These are phyloP conservation scores for Phoxinus phoxinus DNA, from an alignment of 2,113 vertebrate genomes.

Conservation along the genomic window DNA sequence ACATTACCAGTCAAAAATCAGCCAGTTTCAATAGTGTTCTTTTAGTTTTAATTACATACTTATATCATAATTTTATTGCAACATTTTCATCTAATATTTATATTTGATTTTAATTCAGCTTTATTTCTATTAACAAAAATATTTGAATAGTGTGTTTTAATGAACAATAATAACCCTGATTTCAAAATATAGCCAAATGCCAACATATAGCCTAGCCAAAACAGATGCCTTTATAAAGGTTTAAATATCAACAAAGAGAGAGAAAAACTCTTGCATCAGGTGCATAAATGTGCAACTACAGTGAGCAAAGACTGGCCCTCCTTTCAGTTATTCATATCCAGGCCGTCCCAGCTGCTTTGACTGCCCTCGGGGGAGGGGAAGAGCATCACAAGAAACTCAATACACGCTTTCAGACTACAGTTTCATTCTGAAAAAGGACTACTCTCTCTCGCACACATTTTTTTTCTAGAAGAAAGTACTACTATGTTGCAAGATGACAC, in stretches of 20 bases:
- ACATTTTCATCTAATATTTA: too few relatives aligned
- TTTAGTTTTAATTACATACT: too few relatives aligned
- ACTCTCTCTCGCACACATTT: background rate
- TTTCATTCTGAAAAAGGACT: constrained; percentile 30
- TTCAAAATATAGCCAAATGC: too few relatives aligned
- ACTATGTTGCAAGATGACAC: constrained; percentile 62
- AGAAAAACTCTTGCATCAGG: constrained; percentile 2
- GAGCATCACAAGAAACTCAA: constrained; percentile 42
- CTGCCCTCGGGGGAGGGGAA: constrained; percentile 50
- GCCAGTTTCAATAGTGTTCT: too few relatives aligned
- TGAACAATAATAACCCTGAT: background rate
- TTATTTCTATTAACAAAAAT: too few relatives aligned
- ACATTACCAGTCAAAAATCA: background rate
- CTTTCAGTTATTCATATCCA: constrained; percentile 51
- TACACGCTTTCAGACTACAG: constrained; percentile 8
- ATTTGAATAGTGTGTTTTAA: too few relatives aligned
- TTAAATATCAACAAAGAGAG: background rate
- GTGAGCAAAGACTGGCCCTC: constrained; percentile 45
- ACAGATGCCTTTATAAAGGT: background rate
- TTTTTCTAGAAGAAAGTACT: background rate
- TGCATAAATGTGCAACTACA: background rate
- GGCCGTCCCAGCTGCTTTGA: constrained; percentile 56
- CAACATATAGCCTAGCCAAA: too few relatives aligned
- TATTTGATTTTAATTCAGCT: too few relatives aligned
- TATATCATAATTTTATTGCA: too few relatives aligned